These are phyloP conservation scores for Catajapyx aquilonaris DNA, from an alignment of 1,140 invertebrate species.

Conservation along the genomic window DNA sequence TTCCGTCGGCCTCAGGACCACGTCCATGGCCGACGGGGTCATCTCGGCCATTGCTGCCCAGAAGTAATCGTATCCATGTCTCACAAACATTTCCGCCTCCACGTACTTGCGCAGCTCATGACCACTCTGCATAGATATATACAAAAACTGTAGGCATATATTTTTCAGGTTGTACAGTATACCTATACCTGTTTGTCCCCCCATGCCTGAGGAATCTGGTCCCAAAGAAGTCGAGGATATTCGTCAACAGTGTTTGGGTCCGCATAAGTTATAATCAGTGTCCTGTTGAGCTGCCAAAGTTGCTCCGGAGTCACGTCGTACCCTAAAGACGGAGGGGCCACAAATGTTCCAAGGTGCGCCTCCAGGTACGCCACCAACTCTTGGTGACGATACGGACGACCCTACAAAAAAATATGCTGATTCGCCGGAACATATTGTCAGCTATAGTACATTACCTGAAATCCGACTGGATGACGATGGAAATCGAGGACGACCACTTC, in stretches of 20 bases:
- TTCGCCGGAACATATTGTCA: no score
- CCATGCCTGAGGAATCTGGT: slow-evolving; percentile 42
- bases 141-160: no score
- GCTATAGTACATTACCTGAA: no score
- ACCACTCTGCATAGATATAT: slow-evolving; percentile 23
- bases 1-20: slow-evolving; percentile 33
- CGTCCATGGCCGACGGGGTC: slow-evolving; percentile 43
- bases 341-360: slow-evolving; percentile 32
- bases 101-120: slow-evolving; percentile 31
- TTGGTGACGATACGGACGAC: slow-evolving; percentile 19
- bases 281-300: slow-evolving; percentile 12
- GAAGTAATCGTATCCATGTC: slow-evolving; percentile 13
- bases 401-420: background rate
- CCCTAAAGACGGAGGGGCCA: slow-evolving; percentile 18
- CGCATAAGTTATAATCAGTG: slow-evolving; percentile 14
- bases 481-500: slow-evolving; percentile 19
- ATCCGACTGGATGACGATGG: slow-evolving; percentile 15
- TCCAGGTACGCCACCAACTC: slow-evolving; percentile 34
- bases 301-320: slow-evolving; percentile 7
- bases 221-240: slow-evolving; percentile 37
- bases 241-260: slow-evolving; percentile 12
- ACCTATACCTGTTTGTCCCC: slow-evolving; percentile 25
- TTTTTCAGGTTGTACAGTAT: no score
- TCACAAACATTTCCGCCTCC: slow-evolving; percentile 11
- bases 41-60: slow-evolving; percentile 64